These are phyloP conservation scores for Apostichopus californicus DNA, from an alignment of 35 echinoderm and acorn worm genomes.

Conservation along the genomic window DNA sequence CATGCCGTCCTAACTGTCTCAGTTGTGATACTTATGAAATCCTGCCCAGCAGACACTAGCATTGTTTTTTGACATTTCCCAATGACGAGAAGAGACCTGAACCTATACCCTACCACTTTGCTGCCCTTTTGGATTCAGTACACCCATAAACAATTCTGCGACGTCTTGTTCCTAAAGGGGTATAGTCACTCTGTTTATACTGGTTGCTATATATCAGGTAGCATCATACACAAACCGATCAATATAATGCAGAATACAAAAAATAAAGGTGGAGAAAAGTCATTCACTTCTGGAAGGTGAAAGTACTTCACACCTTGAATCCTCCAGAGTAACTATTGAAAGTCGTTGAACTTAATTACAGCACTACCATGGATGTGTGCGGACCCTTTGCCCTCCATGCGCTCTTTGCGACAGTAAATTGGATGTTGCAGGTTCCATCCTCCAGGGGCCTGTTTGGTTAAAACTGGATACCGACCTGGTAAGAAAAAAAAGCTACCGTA, in stretches of 20 bases:
- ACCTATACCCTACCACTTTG: no score
- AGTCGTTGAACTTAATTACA: conserved; percentile 28
- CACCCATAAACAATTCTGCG: no score
- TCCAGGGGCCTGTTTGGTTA: conserved; percentile 15
- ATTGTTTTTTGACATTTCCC: no score
- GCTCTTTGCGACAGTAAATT: conserved; percentile 25
- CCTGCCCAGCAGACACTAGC: no score
- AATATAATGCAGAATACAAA: neutral
- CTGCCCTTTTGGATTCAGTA: no score
- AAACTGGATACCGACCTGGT: conserved; percentile 19
- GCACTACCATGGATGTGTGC: neutral
- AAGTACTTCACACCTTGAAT: conserved; percentile 43
- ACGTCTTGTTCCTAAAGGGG: neutral
- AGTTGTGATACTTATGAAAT: no score
- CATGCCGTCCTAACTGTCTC: no score
- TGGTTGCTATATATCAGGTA: conserved; percentile 8
- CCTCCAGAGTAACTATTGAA: neutral
- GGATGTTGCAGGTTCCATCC: conserved; percentile 19
- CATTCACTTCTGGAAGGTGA: conserved; percentile 43
- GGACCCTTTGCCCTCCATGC: conserved; percentile 36
- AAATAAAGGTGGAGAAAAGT: neutral
- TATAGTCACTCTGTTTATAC: neutral
- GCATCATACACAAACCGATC: conserved; percentile 6
- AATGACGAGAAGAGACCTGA: no score
- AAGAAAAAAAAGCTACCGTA: neutral